Evolutionary conservation across 1,140 invertebrate species (phyloP), one percentile per base, ranked within the genome.

Genomic region (Brachionus angularis): DNA sequence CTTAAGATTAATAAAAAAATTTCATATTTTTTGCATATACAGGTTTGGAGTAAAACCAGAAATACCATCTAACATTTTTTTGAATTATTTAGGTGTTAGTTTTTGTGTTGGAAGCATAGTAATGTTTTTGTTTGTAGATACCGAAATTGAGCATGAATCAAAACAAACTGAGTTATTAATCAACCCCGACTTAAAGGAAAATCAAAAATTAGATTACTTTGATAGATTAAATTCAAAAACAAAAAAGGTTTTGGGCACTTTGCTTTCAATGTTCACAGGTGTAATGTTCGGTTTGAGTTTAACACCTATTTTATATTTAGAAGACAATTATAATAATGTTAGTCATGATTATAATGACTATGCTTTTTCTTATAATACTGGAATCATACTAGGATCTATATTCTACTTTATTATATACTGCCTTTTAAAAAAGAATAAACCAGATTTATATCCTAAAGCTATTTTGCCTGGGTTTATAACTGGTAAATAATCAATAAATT

Each of bases 381-480:
- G 62, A 10, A 50, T 50, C 5, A 39, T 67, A 7, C 33, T 67
- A 14, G 62, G 62, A n/a, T 46, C 42, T 31, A 47, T 46, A 8
- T 14, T 77, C 2, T 80, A 80, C 72, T 79, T 83, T 72, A 50
- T 81, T 14, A 74, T 81, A 16, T 84, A 83, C 71, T 75, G 76
- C 21, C 70, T 74, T 5, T 71, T 77, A 23, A 80, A 75, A 73
- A 75, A 75, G 61, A 82, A 82, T 73, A 78, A 77, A 44, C 80
- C 80, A 21, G 42, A 50, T 62, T 73, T 84, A 10, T 82, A 83
- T 72, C 77, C 80, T 7, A 62, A 74, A 23, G 77, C 76, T 10
- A 81, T 83, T 53, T 67, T 83, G 8, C 82, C 83, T 8, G 80
- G 78, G 5, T 71, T 83, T n/a, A 58, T 78, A 10, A 79, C 80